Evolutionary conservation across 2,797 vertebrate species (phyloP), one percentile per base, ranked within the genome.

Genomic region (Molossus molossus): DNA sequence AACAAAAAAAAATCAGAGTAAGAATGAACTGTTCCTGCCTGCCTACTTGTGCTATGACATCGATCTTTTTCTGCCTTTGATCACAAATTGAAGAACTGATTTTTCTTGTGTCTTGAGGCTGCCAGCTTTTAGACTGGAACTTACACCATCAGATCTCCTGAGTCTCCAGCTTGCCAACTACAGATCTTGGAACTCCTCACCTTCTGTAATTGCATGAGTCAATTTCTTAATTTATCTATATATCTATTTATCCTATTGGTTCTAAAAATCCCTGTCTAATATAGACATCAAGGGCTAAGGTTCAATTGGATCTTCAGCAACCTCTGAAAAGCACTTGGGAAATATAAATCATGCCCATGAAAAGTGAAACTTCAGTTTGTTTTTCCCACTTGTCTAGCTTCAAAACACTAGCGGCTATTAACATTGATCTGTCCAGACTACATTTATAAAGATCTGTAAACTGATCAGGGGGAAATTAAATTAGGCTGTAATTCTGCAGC

Each of bases 391-490:
- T 33, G 33, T 96, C 95, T 97, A 75, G 77, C 92, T 97, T 96
- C 85, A 97, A 92, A 97, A 97, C 29, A 96, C 69, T 77, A 95
- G 89, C 10, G 5, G 87, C 94, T 97, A 91, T 96, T 95, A 97
- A 94, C 93, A 97, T 94, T 94, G 94, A 97, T 97, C 93, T 96
- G 92, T 96, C 93, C 96, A 97, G 96, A 95, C 94, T 96, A 88
- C 92, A 86, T 97, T 97, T 97, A 97, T 97, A 97, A 97, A 98
- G 94, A 96, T 96, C 97, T 97, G 91, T 97, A 97, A 97, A 94
- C 79, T 14, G 79, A 97, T 97, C 97, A 96, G 94, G 95, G 65
- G 96, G 95, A 95, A 97, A 98, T 97, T 98, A 96, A 96, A 97
- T 98, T 97, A 97, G 87, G 97, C 88, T 96, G 95, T 94, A 97